A percentile compares a stretch with the other conserved stretches of the same genome.
These are phyloP conservation scores for Poeciliopsis turrubarensis DNA, from an alignment of 2,113 vertebrate species.

Conservation along the genomic window DNA sequence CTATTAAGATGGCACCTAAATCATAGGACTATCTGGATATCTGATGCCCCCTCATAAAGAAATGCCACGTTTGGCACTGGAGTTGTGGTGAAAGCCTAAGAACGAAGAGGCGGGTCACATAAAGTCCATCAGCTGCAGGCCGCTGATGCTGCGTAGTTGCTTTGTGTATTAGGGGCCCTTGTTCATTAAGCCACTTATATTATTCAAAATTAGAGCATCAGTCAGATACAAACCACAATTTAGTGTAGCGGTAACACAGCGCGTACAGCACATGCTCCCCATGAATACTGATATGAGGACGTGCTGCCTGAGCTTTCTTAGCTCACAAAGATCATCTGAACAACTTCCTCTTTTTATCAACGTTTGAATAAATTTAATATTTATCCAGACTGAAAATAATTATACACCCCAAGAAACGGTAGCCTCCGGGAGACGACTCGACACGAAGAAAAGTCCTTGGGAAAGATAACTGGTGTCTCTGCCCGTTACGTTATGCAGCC, in stretches of 20 bases:
- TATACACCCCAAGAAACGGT: conserved; percentile 1
- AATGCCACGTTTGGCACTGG: conserved; percentile 14
- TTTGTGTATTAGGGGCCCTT: conserved; percentile 14
- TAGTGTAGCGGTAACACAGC: not conserved
- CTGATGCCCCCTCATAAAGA: conserved; percentile 43
- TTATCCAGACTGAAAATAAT: not conserved
- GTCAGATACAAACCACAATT: conserved; percentile 3
- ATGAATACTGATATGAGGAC: conserved; percentile 6
- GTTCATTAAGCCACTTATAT: conserved; percentile 37
- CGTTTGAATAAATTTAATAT: not conserved
- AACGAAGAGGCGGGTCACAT: conserved; percentile 4
- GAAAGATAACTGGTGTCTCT: conserved; percentile 41
- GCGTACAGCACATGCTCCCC: conserved; percentile 7
- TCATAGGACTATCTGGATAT: conserved; percentile 64
- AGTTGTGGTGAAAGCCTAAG: conserved; percentile 19
- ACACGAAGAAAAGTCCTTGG: not conserved
- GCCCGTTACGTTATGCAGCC: conserved; percentile 25
- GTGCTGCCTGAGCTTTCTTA: not conserved
- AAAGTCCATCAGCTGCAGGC: conserved; percentile 3
- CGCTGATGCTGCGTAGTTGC: conserved; percentile 5
- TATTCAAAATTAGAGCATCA: conserved; percentile 26
- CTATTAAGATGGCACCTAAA: conserved; percentile 69
- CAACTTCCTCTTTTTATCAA: not conserved
- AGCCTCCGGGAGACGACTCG: conserved; percentile 9
- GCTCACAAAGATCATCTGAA: not conserved